These are phyloP conservation scores for Papilio dardanus DNA, from an alignment of 1,140 invertebrate species.

Conservation along the genomic window DNA sequence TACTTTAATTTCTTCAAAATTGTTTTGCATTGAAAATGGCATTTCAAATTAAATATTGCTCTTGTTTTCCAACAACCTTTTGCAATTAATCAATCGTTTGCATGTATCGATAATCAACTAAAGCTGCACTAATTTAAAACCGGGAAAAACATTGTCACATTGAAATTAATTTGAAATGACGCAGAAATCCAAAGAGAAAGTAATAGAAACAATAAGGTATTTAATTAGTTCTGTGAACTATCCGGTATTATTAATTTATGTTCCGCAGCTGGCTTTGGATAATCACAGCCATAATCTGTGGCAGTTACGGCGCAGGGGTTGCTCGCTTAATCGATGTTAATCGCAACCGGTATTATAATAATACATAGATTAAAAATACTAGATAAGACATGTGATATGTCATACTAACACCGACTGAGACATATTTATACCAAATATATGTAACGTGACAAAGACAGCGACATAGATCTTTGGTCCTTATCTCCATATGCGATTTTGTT, in stretches of 20 bases:
- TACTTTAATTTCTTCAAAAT: not conserved
- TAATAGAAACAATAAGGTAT: conserved; percentile 15
- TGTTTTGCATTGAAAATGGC: not conserved
- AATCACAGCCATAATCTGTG: conserved; percentile 2
- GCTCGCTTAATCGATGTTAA: conserved; percentile 10
- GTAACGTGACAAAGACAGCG: too few relatives aligned
- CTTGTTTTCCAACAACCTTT: too few relatives aligned
- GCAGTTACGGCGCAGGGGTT: conserved; percentile 4
- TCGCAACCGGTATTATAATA: not conserved
- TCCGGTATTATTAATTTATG: conserved; percentile 22
- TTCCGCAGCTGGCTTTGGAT: conserved; percentile 22
- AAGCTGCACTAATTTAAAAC: too few relatives aligned
- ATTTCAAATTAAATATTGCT: too few relatives aligned
- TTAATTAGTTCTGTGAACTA: conserved; percentile 11
- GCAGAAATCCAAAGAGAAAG: not conserved
- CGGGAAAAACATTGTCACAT: not conserved
- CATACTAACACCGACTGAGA: too few relatives aligned
- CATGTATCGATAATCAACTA: too few relatives aligned
- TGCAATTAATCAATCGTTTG: too few relatives aligned
- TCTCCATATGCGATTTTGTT: too few relatives aligned
- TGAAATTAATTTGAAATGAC: not conserved
- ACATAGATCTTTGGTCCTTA: too few relatives aligned
- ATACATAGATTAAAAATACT: too few relatives aligned
- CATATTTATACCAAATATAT: too few relatives aligned
- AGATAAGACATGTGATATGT: too few relatives aligned